Percentiles rank a stretch among this genome's conserved stretches.
phyloP scores from a whole-genome alignment of 2,113 vertebrate genomes.

The Sylvietta virens region DNA sequence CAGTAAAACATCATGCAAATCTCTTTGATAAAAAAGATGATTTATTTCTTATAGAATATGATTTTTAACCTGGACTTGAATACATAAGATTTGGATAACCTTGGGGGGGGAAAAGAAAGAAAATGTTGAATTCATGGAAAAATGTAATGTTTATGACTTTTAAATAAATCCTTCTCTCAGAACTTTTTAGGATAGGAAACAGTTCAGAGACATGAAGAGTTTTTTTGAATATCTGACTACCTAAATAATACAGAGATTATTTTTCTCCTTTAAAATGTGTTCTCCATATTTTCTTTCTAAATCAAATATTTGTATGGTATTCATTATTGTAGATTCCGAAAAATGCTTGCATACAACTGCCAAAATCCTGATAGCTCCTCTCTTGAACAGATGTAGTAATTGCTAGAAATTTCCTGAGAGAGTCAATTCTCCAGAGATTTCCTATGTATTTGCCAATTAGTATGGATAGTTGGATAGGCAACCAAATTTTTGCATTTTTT shows the following conservation, averaged over 20 bases:
- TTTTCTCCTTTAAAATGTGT: not conserved
- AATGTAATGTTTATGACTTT: not conserved
- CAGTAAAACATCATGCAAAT: not conserved
- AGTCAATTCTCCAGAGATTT: not conserved
- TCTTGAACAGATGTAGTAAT: conserved; percentile 22
- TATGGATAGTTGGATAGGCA: not conserved
- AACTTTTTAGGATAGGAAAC: not conserved
- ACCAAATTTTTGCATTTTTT: not conserved
- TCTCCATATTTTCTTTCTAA: not conserved
- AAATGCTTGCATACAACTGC: not conserved
- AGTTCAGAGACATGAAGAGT: not conserved
- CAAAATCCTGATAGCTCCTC: not conserved
- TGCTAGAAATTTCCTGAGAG: conserved; percentile 16
- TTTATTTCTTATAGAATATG: not conserved
- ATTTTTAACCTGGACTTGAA: not conserved
- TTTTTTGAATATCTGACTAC: not conserved
- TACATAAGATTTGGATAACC: not conserved
- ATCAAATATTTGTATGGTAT: not conserved
- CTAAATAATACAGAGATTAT: not conserved
- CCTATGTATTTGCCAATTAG: not conserved
- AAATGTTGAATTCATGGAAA: not conserved
- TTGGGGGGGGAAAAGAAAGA: not conserved
- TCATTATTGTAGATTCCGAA: not conserved
- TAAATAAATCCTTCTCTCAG: not conserved
- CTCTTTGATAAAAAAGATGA: not conserved